phyloP scores from a whole-genome alignment of 2,797 vertebrate species.

The Steatocranus sp. region DNA sequence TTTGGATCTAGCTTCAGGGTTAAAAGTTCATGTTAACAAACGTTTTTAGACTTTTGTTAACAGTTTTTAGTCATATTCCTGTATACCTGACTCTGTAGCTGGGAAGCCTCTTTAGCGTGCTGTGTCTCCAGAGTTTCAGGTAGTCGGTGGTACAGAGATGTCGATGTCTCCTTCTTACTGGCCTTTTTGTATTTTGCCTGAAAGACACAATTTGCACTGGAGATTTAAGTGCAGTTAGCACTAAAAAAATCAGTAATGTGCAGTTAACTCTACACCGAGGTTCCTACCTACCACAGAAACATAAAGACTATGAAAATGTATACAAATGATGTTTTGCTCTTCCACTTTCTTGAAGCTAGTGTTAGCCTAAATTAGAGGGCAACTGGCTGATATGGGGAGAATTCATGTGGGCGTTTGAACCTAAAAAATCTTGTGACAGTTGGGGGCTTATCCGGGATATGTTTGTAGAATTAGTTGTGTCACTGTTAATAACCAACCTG shows the following conservation, averaged over 20 bases:
- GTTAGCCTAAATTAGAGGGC: background rate
- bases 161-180: conserved; percentile 70
- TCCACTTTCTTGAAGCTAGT: background rate
- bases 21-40: rapidly evolving
- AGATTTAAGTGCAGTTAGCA: background rate
- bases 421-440: rapidly evolving
- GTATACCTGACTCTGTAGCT: conserved; percentile 84
- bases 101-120: conserved; percentile 80
- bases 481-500: background rate
- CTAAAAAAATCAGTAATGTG: background rate
- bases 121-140: conserved; percentile 83
- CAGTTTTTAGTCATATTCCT: rapidly evolving
- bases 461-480: rapidly evolving
- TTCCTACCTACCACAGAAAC: background rate
- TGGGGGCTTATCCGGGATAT: background rate
- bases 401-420: rapidly evolving
- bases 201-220: background rate
- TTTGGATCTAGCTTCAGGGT: rapidly evolving
- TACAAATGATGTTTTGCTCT: background rate
- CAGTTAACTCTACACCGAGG: background rate
- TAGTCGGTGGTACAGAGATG: conserved; percentile 80
- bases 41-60: background rate
- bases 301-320: background rate
- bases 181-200: conserved; percentile 85
- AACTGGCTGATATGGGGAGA: background rate